Base-by-base conservation (phyloP, 2,888 invertebrate species). In the Merodon equestris region DNA sequence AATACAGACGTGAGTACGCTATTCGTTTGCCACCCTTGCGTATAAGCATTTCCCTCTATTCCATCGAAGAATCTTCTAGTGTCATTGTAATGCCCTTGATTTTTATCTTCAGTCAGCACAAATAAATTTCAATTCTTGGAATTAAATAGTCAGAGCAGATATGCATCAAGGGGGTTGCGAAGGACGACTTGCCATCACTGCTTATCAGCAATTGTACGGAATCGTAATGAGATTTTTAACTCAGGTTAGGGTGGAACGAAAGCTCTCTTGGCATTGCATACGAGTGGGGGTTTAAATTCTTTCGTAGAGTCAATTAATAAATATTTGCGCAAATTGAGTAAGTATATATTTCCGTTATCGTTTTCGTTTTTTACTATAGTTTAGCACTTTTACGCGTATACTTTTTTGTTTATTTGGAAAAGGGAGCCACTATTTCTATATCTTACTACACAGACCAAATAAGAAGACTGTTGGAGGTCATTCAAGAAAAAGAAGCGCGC, bases 91-190 rank as follows among this genome's bases (percentile, higher is more conserved):
- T 50, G 74, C 70, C 45, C 79, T 79, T 79, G 79, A 79, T 79
- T 79, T 79, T 64, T 70, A 79, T 79, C 79, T 74, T 27, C 53
- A 73, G 40, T 79, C 74, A 54, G 79, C 79, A 74, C 74, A 73
- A 79, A 70, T 79, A 74, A 79, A 79, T 79, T 79, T 79, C 68
- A 79, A 79, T 79, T 79, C 74, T 38, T 60, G 54, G 61, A 74
- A 79, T 74, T 79, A 79, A 79, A 68, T 79, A 58, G 74, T 70
- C 68, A 54, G 53, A 44, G 56, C 57, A 57, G 72, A 45, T 71
- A 56, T 57, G 67, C 47, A 19, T 54, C 48, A 18, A 67, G 40
- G 72, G 61, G 67, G 77, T 68, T 54, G 51, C 53, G 57, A 54
- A 51, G 72, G 72, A 53, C 67, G 57, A 67, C 54, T 38, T 18